These are phyloP conservation scores for Mesocentrotus franciscanus DNA, from an alignment of 53 echinoderm and acorn worm genomes.

Conservation along the genomic window DNA sequence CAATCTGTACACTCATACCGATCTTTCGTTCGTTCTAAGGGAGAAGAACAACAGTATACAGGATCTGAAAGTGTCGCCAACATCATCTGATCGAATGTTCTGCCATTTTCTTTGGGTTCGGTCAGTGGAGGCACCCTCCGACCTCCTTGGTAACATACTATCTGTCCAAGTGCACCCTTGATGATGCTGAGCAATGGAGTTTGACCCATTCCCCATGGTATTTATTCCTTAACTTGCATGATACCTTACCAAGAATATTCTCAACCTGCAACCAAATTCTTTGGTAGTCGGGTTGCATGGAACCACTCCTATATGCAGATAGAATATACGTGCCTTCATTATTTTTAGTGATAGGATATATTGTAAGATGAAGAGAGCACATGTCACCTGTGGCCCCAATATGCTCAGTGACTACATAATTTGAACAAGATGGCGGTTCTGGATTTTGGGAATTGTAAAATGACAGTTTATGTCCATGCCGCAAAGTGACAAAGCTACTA, in stretches of 20 bases:
- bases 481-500: background rate
- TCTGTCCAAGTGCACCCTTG: background rate
- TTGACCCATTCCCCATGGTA: background rate
- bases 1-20: background rate
- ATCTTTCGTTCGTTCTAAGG: background rate
- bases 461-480: background rate
- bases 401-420: background rate
- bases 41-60: slow-evolving; percentile 1
- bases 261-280: background rate
- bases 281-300: background rate
- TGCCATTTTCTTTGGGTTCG: background rate
- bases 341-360: background rate
- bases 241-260: background rate
- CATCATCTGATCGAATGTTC: background rate
- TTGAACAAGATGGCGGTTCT: no score
- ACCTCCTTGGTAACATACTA: slow-evolving; percentile 11
- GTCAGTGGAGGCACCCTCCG: background rate
- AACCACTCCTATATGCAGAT: background rate
- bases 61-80: background rate
- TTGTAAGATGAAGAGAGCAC: background rate
- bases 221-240: background rate
- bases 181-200: background rate
- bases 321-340: background rate
- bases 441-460: background rate
- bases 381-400: background rate